These are phyloP conservation scores for Hydropsyche tenuis DNA, from an alignment of 1,140 invertebrate species.

Conservation along the genomic window DNA sequence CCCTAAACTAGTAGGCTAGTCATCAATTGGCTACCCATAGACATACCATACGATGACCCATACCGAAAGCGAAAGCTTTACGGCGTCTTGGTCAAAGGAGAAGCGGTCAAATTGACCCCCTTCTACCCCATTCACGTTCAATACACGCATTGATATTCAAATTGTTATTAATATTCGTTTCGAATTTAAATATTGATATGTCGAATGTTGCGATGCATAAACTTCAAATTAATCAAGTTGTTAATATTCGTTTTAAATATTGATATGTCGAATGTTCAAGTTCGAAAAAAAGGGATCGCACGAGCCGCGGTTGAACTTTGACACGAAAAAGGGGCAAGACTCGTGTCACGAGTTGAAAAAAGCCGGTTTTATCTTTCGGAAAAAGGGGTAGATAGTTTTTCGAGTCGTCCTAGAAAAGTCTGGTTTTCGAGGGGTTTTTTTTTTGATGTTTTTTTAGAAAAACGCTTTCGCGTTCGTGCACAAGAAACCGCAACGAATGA, in stretches of 20 bases:
- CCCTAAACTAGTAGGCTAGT: background rate
- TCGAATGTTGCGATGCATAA: background rate
- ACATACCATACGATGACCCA: background rate
- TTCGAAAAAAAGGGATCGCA: background rate
- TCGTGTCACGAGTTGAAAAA: background rate
- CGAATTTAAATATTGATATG: too few species aligned
- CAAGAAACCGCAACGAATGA: too few species aligned
- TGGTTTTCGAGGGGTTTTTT: too few species aligned
- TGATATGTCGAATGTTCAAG: background rate
- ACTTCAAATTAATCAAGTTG: background rate
- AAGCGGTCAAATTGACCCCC: background rate
- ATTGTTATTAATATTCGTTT: too few species aligned
- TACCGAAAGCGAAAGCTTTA: conserved; percentile 26
- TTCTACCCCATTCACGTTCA: background rate
- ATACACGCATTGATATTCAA: too few species aligned
- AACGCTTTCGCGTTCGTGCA: too few species aligned
- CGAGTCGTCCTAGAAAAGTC: background rate
- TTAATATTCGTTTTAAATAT: background rate
- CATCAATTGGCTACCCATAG: background rate
- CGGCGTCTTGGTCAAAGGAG: background rate
- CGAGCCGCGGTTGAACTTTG: conserved; percentile 1
- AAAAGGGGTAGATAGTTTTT: background rate
- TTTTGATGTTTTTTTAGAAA: too few species aligned
- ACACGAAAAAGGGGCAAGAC: background rate
- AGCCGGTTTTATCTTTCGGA: background rate